Conservation (phyloP, 2,113 vertebrate genomes). For the Actenoides lindsayi region DNA sequence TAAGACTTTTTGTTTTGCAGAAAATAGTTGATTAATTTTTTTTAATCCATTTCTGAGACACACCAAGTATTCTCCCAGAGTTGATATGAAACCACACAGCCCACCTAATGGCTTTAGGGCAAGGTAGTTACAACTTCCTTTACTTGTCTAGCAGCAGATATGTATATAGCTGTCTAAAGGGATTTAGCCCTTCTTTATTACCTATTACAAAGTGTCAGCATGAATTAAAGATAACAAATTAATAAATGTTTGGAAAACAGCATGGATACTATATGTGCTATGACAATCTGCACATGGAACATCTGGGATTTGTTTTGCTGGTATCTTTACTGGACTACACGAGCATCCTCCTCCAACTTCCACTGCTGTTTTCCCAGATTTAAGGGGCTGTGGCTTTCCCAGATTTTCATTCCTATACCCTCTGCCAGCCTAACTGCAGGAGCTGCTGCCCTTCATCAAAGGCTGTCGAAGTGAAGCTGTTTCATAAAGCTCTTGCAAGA, state of each 20-base stretch:
- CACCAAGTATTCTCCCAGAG: background rate
- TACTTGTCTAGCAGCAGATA: background rate
- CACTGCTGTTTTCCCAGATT: background rate
- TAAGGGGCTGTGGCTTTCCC: background rate
- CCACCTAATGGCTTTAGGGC: background rate
- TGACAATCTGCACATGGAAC: background rate
- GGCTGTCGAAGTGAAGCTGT: background rate
- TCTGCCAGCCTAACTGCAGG: background rate
- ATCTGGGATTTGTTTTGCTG: background rate
- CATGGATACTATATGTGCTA: background rate
- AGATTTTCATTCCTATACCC: fast-evolving
- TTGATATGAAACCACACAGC: background rate
- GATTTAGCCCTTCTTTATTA: background rate
- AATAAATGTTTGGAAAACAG: background rate
- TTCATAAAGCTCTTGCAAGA: background rate
- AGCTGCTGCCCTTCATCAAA: background rate
- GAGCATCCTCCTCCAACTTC: background rate
- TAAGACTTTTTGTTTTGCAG: background rate
- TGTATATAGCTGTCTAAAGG: background rate
- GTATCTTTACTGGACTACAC: background rate
- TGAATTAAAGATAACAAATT: background rate
- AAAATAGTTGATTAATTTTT: background rate
- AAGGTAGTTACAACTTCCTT: background rate
- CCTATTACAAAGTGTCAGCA: background rate
- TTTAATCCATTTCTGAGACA: background rate